Percentiles rank a stretch among this genome's conserved stretches.
phyloP scores from a whole-genome alignment of 2,888 invertebrate genomes.

The Eristalinus sepulchralis region DNA sequence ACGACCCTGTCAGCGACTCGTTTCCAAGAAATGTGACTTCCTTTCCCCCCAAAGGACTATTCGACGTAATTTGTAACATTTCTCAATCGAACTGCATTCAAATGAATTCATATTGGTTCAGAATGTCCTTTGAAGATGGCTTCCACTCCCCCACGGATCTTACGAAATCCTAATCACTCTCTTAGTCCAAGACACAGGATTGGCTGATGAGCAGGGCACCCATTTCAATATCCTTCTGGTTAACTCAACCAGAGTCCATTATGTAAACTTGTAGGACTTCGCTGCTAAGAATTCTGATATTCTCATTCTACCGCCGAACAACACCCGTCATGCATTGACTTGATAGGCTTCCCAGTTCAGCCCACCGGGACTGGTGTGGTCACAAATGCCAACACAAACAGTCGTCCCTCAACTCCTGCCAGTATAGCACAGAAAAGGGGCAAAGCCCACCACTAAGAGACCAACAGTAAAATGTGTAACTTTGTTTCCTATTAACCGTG shows the following conservation, averaged over 20 bases:
- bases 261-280: neutral
- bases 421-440: neutral
- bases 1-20: no score
- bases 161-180: neutral
- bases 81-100: neutral
- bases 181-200: neutral
- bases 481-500: slow-evolving; percentile 69
- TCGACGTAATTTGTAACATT: neutral
- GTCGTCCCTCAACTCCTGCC: neutral
- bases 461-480: slow-evolving; percentile 61
- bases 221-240: neutral
- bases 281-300: neutral
- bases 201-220: neutral
- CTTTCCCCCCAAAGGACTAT: neutral
- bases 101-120: neutral
- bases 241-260: neutral
- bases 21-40: neutral
- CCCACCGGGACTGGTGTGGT: neutral
- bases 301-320: neutral
- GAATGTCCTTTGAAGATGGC: neutral
- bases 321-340: neutral
- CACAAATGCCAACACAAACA: neutral
- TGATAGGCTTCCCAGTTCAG: neutral
- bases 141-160: neutral
- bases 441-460: slow-evolving; percentile 27